These are phyloP conservation scores for Muschampia plurimacula DNA, from an alignment of 2,888 invertebrate genomes.

Conservation along the genomic window DNA sequence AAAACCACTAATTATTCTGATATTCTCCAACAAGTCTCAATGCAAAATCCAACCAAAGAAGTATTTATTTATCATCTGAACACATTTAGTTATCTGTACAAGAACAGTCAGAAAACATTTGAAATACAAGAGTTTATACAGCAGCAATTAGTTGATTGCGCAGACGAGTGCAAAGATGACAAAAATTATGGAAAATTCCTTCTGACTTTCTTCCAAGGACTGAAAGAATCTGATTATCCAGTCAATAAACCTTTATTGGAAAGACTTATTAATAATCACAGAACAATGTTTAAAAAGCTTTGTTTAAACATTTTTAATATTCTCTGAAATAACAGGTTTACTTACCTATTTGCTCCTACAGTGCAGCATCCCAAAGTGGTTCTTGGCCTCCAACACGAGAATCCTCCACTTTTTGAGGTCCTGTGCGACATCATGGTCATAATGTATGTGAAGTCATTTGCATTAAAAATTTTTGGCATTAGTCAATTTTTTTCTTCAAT, in stretches of 20 bases:
- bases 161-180: constrained; percentile 52
- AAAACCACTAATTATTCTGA: constrained; percentile 44
- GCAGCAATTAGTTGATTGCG: constrained; percentile 49
- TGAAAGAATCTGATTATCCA: constrained; percentile 44
- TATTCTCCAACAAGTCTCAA: constrained; percentile 53
- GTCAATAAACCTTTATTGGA: constrained; percentile 48
- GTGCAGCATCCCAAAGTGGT: no score
- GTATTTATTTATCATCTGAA: constrained; percentile 60
- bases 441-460: no score
- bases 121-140: constrained; percentile 57
- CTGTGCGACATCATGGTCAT: no score
- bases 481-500: no score
- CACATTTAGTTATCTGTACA: constrained; percentile 61
- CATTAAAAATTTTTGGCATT: no score
- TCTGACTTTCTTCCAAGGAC: constrained; percentile 58
- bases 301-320: constrained; percentile 60
- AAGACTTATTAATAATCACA: constrained; percentile 59
- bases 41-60: constrained; percentile 52
- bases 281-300: constrained; percentile 64
- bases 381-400: no score
- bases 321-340: background rate
- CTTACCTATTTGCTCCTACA: no score
- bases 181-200: constrained; percentile 65
- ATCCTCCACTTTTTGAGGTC: no score
- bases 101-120: constrained; percentile 56